Evolutionary conservation across 2,888 invertebrate species (phyloP).

Genomic region (Selenia dentaria): DNA sequence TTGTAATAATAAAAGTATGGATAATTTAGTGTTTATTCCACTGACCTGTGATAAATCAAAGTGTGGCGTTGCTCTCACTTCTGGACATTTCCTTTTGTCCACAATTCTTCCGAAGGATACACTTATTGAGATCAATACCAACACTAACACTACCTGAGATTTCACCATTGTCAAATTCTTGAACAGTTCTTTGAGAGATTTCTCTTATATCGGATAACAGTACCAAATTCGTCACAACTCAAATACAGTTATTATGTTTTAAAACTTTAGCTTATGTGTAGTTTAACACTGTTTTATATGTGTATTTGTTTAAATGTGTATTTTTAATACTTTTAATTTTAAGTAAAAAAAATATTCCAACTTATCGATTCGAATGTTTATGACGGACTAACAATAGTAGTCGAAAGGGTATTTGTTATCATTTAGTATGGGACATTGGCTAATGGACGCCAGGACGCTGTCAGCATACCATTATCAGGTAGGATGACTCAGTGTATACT

Average conservation of each 20-base stretch:
- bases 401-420: slow-evolving; percentile 76
- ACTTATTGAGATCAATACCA: slow-evolving; percentile 42
- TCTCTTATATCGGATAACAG: background rate
- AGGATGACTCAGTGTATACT: slow-evolving; percentile 52
- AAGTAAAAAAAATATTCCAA: slow-evolving; percentile 19
- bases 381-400: slow-evolving; percentile 74
- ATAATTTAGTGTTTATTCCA: too few relatives aligned
- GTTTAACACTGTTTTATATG: background rate
- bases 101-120: slow-evolving; percentile 59
- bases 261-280: background rate
- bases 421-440: slow-evolving; percentile 74
- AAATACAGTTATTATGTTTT: background rate
- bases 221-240: background rate
- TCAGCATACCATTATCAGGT: slow-evolving; percentile 74
- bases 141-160: slow-evolving; percentile 37
- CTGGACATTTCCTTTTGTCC: slow-evolving; percentile 89
- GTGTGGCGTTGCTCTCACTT: slow-evolving; percentile 91
- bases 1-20: too few relatives aligned
- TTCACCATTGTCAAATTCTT: slow-evolving; percentile 37
- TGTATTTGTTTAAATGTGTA: background rate
- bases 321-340: background rate
- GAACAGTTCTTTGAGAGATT: background rate
- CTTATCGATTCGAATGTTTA: slow-evolving; percentile 62
- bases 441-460: slow-evolving; percentile 64
- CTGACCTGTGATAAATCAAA: slow-evolving; percentile 90